Conservation (phyloP, 30 jellyfish, hydroid and myxozoan species). For the Nemopilema nomurai region DNA sequence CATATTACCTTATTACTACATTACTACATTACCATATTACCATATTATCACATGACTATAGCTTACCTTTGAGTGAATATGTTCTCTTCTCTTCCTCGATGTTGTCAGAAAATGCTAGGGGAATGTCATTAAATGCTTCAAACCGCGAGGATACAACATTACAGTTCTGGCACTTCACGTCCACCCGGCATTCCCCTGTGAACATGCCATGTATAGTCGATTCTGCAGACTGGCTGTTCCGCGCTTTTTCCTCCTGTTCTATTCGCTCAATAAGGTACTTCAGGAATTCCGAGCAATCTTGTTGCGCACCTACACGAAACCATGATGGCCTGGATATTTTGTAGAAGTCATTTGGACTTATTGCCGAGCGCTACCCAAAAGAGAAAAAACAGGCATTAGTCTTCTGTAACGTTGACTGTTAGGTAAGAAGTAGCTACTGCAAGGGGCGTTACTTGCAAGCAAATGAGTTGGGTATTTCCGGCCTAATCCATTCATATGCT, state of each 20-base stretch:
- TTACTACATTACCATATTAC: too few relatives aligned
- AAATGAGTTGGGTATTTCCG: too few relatives aligned
- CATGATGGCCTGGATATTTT: conserved; percentile 87
- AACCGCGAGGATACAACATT: conserved; percentile 55
- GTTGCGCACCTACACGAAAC: conserved; percentile 92
- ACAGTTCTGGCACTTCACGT: conserved; percentile 76
- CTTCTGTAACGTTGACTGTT: too few relatives aligned
- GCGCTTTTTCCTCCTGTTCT: conserved; percentile 68
- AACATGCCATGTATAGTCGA: conserved; percentile 35
- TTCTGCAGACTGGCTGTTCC: neutral
- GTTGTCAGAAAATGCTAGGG: conserved; percentile 75
- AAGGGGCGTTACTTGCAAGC: too few relatives aligned
- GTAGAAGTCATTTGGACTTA: conserved; percentile 72
- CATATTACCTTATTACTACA: too few relatives aligned
- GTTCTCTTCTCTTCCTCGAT: conserved; percentile 21
- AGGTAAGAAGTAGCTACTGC: too few relatives aligned
- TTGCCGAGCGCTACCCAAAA: conserved; percentile 76
- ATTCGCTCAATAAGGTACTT: conserved; percentile 69
- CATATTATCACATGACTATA: neutral
- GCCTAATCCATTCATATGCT: too few relatives aligned
- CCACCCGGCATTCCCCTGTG: conserved; percentile 73
- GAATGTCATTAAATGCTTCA: conserved; percentile 87
- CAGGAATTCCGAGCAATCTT: conserved; percentile 96
- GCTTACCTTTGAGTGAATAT: conserved; percentile 31
- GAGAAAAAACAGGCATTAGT: neutral